phyloP scores from a whole-genome alignment of 2,888 invertebrate species.

The Scaptomyza parva region DNA sequence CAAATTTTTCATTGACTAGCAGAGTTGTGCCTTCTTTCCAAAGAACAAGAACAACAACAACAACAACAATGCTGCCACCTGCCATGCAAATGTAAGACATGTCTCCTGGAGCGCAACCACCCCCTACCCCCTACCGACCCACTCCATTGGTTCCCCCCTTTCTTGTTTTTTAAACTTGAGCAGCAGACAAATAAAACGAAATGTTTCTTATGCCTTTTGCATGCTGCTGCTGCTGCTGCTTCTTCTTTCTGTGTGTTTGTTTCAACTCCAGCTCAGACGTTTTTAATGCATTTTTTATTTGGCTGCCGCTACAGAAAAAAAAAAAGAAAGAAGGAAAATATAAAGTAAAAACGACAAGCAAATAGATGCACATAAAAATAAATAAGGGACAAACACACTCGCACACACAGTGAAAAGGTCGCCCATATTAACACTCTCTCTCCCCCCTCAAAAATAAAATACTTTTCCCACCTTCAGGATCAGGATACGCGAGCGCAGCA shows the following conservation, averaged over 20 bases:
- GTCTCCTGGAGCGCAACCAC: constrained; percentile 30
- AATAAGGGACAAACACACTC: constrained; percentile 64
- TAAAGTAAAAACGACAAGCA: constrained; percentile 68
- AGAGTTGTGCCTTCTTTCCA: constrained; percentile 11
- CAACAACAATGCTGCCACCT: constrained; percentile 49
- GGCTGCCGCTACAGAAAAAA: constrained; percentile 62
- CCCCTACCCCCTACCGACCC: too few relatives aligned
- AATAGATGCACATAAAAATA: constrained; percentile 80
- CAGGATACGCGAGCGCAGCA: constrained; percentile 59
- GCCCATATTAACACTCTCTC: constrained; percentile 67
- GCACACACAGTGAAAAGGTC: constrained; percentile 41
- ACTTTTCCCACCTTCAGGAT: background rate
- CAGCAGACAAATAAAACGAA: constrained; percentile 66
- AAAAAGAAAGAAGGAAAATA: constrained; percentile 70
- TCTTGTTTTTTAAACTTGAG: constrained; percentile 40
- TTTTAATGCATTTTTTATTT: constrained; percentile 79
- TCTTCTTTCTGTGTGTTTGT: constrained; percentile 32
- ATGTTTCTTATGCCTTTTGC: constrained; percentile 34
- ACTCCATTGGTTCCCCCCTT: background rate
- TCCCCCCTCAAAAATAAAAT: constrained; percentile 3
- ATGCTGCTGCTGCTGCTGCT: background rate
- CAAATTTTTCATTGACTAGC: constrained; percentile 73
- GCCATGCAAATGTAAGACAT: constrained; percentile 62
- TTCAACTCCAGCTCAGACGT: constrained; percentile 61
- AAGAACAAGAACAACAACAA: constrained; percentile 23